Base-by-base conservation (phyloP, 2,797 vertebrate species). In the Loris lydekkerianus region DNA sequence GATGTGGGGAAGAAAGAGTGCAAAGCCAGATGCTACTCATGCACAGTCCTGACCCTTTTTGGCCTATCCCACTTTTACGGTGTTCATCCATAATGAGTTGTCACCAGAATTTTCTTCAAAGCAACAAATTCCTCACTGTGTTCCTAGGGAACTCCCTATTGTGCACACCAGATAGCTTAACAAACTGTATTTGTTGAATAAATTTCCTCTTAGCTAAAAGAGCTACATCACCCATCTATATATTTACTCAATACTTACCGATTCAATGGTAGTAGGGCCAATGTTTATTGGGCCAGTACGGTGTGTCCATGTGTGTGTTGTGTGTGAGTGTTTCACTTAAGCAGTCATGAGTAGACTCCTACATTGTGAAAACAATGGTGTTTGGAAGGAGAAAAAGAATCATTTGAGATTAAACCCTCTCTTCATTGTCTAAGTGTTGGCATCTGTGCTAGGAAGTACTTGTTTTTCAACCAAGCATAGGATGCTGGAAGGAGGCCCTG, bases 381-480 rank as follows among this genome's bases (percentile, higher is more conserved):
- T 84, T 82, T 78, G 70, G 23, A n/a, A 75, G 13, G 9, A 84
- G 37, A 73, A 80, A 87, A 82, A 65, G 46, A 75, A 60, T 78
- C 23, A 17, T 90, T 89, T 94, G 37, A 60, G 63, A 93, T 43
- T 58, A 76, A 95, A 34, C 60, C 82, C 20, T 61, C 27, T 90
- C 61, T 83, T 78, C 23, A 46, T 85, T 67, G 75, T 70, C 70
- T 65, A 75, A 92, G 86, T 40, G 21, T 14, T 84, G 85, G 69
- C 90, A 80, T 2, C 58, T 4, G 70, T 69, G 88, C 82, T 82
- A 40, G 77, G 29, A 60, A 92, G 67, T 8, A 43, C 69, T 93
- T 93, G 87, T 81, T 93, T 97, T 94, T 90, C 82, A 81, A 23
- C 27, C 49, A 49, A 82, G 73, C 46, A 46, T 1, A 61, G 69